Base-by-base conservation (phyloP, 1,140 invertebrate species). In the Heterodera carotae region DNA sequence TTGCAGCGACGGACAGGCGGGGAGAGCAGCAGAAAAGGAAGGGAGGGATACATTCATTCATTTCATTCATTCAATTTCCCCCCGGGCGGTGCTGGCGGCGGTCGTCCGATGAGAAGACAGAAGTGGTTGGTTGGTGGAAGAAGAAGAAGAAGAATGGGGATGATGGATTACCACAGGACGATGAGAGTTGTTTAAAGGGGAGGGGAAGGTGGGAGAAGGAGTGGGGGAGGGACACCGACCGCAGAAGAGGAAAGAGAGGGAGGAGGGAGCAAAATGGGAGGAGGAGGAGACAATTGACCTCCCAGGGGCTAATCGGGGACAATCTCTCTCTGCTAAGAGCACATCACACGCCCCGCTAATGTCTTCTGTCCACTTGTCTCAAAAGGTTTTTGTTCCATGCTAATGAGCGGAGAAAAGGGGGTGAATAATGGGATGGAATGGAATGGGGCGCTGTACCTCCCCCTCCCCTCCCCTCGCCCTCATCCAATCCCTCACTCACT, bases 111-210 rank as follows among this genome's bases (percentile, higher is more conserved):
- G 15, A 53, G 12, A 18, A 43, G 48, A 53, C 48, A 53, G 48
- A 53, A 53, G 48, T 22, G 48, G 48, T 53, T 6, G 48, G 48
- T 18, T 4, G 48, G 18, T 18, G 48, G 22, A 53, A 18, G 18
- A 22, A 53, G 39, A 43, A 43, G 39, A 18, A 3, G 48, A 53
- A 18, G 48, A 22, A 53, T 53, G 48, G n/a, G n/a, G 48, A 53
- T 53, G 48, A 53, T 53, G 48, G 48, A 53, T 53, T 53, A 53
- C 48, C 48, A 2, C 39, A 43, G 48, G 48, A 53, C 48, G 48
- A 53, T 53, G 48, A 53, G 48, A 53, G 48, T 53, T 53, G 48
- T 53, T 53, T 53, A 53, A 53, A 53, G 48, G 48, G n/a, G 48
- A 53, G 3, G 48, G 18, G 48, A 53, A 53, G 48, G 48, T 53